Conservation (phyloP, 2,888 invertebrate genomes). For the Melinaea menophilus region DNA sequence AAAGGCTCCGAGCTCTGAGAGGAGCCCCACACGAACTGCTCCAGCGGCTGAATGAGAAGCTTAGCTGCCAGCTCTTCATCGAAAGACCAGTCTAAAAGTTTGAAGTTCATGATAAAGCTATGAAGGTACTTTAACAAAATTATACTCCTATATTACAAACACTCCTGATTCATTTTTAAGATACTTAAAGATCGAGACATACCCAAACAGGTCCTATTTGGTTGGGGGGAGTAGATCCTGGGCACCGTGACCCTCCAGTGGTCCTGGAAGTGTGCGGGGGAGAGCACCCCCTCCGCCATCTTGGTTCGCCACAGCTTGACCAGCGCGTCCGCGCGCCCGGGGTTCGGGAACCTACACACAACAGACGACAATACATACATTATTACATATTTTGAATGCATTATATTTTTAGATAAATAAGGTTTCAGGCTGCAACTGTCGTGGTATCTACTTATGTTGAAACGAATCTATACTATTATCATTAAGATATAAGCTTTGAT, state of each 20-base stretch:
- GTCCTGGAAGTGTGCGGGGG: slow-evolving; percentile 81
- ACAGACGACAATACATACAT: not conserved
- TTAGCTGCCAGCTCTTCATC: slow-evolving; percentile 84
- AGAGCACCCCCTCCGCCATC: slow-evolving; percentile 78
- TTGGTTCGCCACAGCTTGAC: slow-evolving; percentile 78
- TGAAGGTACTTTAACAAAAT: not conserved
- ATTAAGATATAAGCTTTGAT: too few species aligned
- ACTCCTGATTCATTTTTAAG: not conserved
- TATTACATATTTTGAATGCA: too few species aligned
- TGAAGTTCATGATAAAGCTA: too few species aligned
- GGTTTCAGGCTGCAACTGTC: too few species aligned
- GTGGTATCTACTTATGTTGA: too few species aligned
- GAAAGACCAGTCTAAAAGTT: slow-evolving; percentile 80
- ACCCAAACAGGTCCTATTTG: slow-evolving; percentile 83
- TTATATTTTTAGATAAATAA: too few species aligned
- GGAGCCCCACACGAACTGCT: slow-evolving; percentile 89
- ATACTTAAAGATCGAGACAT: slow-evolving; percentile 21
- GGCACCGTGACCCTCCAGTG: slow-evolving; percentile 87
- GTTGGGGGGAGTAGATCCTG: slow-evolving; percentile 83
- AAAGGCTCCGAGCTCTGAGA: slow-evolving; percentile 80
- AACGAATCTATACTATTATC: too few species aligned
- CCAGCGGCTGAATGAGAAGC: slow-evolving; percentile 85
- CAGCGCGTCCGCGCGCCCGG: slow-evolving; percentile 62
- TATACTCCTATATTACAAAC: not conserved
- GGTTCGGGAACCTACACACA: slow-evolving; percentile 57